These are phyloP conservation scores for Herpetotheres cachinnans DNA, from an alignment of 2,113 vertebrate species.

Conservation along the genomic window DNA sequence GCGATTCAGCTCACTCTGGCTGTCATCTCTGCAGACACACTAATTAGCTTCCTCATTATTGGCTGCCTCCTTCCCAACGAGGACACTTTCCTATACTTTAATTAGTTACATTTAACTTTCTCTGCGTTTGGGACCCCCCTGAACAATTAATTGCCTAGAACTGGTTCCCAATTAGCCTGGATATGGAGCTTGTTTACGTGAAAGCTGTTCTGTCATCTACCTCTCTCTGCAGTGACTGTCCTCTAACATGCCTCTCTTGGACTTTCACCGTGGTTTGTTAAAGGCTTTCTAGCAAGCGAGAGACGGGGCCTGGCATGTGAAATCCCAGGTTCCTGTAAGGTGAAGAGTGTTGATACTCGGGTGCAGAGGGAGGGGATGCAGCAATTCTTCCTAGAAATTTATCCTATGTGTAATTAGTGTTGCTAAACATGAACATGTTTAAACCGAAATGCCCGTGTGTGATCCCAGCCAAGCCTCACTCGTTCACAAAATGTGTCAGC, in stretches of 20 bases:
- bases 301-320: background rate
- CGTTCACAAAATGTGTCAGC: background rate
- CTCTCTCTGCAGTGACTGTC: background rate
- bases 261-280: background rate
- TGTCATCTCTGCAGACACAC: background rate
- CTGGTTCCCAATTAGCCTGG: background rate
- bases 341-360: fast-evolving
- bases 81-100: background rate
- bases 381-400: too few species aligned
- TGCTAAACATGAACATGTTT: background rate
- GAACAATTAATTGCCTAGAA: background rate
- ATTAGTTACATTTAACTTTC: background rate
- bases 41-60: background rate
- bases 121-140: background rate
- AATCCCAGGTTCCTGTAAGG: background rate
- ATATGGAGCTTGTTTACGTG: background rate
- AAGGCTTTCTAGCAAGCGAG: background rate
- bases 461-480: background rate
- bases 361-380: background rate
- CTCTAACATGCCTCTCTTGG: background rate
- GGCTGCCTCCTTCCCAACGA: background rate
- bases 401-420: background rate
- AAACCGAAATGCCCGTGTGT: background rate
- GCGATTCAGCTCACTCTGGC: fast-evolving
- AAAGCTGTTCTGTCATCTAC: background rate